A percentile compares a stretch with the other conserved stretches of the same genome.
phyloP scores from a whole-genome alignment of 1,140 invertebrate species.

The Drosophila insularis region DNA sequence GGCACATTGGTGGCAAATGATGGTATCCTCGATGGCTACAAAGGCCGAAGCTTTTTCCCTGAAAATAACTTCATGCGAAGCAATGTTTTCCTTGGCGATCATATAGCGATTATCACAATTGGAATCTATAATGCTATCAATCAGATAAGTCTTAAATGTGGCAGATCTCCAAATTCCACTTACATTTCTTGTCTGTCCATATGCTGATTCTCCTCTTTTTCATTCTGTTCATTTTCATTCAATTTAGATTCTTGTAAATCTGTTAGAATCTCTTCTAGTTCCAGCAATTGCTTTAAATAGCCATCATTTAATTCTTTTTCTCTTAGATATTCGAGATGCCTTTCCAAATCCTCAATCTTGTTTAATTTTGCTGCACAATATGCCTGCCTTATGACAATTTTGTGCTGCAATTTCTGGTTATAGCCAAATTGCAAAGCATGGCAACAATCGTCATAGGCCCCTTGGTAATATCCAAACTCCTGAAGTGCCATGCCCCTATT shows the following conservation, averaged over 20 bases:
- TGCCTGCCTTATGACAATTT: slow-evolving; percentile 67
- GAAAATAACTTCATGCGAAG: slow-evolving; percentile 47
- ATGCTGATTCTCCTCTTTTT: background rate
- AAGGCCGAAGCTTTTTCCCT: slow-evolving; percentile 53
- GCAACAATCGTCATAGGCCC: slow-evolving; percentile 73
- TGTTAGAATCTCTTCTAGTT: slow-evolving; percentile 35
- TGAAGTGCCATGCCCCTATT: slow-evolving; percentile 72
- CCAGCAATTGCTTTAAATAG: slow-evolving; percentile 36
- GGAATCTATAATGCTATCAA: slow-evolving; percentile 21
- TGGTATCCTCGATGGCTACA: slow-evolving; percentile 49
- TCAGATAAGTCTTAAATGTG: background rate
- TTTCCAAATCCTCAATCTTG: slow-evolving; percentile 18
- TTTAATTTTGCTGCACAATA: slow-evolving; percentile 57
- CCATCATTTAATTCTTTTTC: slow-evolving; percentile 39
- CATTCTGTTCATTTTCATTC: background rate
- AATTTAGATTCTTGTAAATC: background rate
- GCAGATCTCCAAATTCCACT: background rate
- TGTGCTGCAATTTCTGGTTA: slow-evolving; percentile 54
- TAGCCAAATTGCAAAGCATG: slow-evolving; percentile 67
- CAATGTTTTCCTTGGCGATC: slow-evolving; percentile 38
- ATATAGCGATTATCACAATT: slow-evolving; percentile 49
- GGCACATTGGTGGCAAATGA: slow-evolving; percentile 69
- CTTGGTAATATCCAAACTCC: slow-evolving; percentile 62
- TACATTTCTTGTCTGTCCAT: slow-evolving; percentile 46
- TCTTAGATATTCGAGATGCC: slow-evolving; percentile 35